Base-by-base conservation (phyloP, 2,113 vertebrate species). In the Cyprinodon variegatus region DNA sequence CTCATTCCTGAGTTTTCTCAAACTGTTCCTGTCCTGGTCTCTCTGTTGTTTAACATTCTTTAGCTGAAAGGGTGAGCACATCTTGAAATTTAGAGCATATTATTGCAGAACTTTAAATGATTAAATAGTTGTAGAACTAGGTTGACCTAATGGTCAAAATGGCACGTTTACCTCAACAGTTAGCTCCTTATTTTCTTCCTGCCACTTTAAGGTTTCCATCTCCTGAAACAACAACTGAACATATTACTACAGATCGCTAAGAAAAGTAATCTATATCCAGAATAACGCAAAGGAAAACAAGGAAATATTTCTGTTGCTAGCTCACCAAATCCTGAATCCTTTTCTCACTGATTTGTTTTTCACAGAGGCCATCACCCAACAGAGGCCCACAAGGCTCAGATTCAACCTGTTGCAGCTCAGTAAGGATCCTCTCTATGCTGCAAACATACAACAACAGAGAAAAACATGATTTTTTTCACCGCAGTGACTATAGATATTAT, bases 181-280 rank as follows among this genome's bases (percentile, higher is more conserved):
- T 22, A 89, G 78, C n/a, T 68, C 83, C 61, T 83, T 74, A 53
- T 89, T 87, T 64, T 86, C 45, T 40, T 86, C 61, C 45, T 67
- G 82, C 39, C 84, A 17, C 15, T 8, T 4, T 3, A 4, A 40
- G 17, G 53, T 65, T 81, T 91, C 82, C 2, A 68, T 75, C 61
- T 91, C 84, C 91, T 93, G 70, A 70, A 72, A 11, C 29, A 76
- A 60, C 6, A 85, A 17, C 74, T 3, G 11, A 68, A 71, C 37
- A n/a, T 36, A 71, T 61, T 10, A 45, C 29, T 61, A n/a, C n/a
- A 70, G 61, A 8, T 17, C 22, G 3, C 29, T 60, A 45, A 39
- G 13, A 41, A 48, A 61, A 39, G 41, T 29, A 65, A 50, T 48
- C 59, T 13, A 38, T 43, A 74, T n/a, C 50, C 3, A 57, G 2